Conservation (phyloP, 2,113 vertebrate species). For the Opisthocomus hoazin region DNA sequence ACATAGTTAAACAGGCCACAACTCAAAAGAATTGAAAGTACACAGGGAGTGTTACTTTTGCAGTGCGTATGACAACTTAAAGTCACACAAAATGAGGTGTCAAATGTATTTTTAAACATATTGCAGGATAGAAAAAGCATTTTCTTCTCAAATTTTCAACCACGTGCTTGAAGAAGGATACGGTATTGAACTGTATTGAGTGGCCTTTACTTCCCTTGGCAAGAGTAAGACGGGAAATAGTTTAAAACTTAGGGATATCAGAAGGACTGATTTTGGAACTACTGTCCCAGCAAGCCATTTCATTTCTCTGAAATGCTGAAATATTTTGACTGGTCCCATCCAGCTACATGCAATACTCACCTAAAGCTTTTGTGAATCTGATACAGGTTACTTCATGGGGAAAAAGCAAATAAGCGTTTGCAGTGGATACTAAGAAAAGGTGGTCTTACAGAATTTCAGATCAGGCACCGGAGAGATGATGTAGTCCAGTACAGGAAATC, state of each 20-base stretch:
- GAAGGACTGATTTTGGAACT: background rate
- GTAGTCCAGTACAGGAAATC: slow-evolving; percentile 59
- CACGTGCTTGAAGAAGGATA: background rate
- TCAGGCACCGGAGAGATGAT: slow-evolving; percentile 24
- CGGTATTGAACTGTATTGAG: background rate
- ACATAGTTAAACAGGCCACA: background rate
- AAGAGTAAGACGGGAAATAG: background rate
- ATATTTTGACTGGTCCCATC: background rate
- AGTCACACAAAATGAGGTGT: background rate
- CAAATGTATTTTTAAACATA: background rate
- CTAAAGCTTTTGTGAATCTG: background rate
- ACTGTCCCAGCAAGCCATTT: background rate
- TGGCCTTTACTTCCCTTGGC: background rate
- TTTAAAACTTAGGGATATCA: background rate
- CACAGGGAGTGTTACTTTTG: background rate
- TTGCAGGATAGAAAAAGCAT: background rate
- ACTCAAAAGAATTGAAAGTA: background rate
- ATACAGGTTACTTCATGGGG: background rate
- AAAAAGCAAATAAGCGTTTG: background rate
- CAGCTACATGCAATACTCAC: background rate
- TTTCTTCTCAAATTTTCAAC: background rate
- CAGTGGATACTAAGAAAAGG: background rate
- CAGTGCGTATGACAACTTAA: background rate
- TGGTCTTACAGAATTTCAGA: slow-evolving; percentile 14
- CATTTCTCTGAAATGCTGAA: background rate